Conservation (phyloP, 2,113 vertebrate species). For the Tor tambroides region DNA sequence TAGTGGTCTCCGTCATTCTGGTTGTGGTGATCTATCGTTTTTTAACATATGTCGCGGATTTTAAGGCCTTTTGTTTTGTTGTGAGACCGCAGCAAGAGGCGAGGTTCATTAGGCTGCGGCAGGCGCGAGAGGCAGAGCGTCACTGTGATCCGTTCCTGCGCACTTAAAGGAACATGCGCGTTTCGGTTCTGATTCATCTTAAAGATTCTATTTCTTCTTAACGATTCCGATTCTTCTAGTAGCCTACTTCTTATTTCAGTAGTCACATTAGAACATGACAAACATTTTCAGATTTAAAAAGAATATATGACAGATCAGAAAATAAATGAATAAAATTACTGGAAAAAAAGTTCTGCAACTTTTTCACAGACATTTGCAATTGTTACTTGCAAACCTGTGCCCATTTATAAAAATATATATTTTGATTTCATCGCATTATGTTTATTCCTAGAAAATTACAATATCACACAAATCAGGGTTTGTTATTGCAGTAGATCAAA, state of each 20-base stretch:
- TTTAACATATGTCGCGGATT: conserved; percentile 25
- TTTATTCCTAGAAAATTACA: no score
- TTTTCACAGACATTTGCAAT: not conserved
- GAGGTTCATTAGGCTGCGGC: conserved; percentile 75
- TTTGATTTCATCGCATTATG: no score
- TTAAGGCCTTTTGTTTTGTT: conserved; percentile 56
- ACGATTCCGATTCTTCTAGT: not conserved
- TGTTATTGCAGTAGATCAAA: no score
- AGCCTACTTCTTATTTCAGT: not conserved
- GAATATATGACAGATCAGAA: not conserved
- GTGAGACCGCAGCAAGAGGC: conserved; percentile 74
- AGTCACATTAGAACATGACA: not conserved
- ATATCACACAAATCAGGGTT: no score
- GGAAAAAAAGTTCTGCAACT: not conserved
- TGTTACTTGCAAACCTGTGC: not conserved
- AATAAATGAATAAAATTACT: not conserved
- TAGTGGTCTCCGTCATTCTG: conserved; percentile 87
- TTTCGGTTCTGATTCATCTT: not conserved
- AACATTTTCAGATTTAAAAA: not conserved
- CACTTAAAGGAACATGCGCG: conserved; percentile 60
- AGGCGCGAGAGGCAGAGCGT: conserved; percentile 69
- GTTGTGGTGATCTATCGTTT: conserved; percentile 34
- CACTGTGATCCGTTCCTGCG: conserved; percentile 46
- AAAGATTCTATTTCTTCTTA: not conserved
- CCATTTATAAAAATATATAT: no score